phyloP scores from a whole-genome alignment of 2,888 invertebrate genomes.

The Tinea trinotella region DNA sequence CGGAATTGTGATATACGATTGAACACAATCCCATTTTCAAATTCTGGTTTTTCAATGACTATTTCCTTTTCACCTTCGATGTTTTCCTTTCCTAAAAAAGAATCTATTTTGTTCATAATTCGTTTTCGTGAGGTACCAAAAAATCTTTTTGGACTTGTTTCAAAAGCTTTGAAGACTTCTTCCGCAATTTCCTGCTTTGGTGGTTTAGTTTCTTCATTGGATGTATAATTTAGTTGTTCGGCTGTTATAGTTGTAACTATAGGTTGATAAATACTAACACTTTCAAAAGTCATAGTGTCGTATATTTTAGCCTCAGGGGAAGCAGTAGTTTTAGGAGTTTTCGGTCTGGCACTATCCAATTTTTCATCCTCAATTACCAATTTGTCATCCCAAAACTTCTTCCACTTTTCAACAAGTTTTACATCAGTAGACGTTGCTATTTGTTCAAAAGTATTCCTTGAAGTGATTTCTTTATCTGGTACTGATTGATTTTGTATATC shows the following conservation, averaged over 20 bases:
- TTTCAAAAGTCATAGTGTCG: constrained; percentile 20
- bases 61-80: constrained; percentile 31
- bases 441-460: constrained; percentile 18
- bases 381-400: constrained; percentile 58
- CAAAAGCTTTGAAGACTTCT: constrained; percentile 63
- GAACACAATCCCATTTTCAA: constrained; percentile 59
- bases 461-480: neutral
- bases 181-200: constrained; percentile 57
- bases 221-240: neutral
- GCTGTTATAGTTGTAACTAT: neutral
- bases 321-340: neutral
- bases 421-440: constrained; percentile 25
- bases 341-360: constrained; percentile 24
- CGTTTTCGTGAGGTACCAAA: constrained; percentile 63
- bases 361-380: constrained; percentile 35
- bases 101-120: constrained; percentile 60
- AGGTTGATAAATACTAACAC: constrained; percentile 20
- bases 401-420: constrained; percentile 56
- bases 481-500: neutral
- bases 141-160: constrained; percentile 64
- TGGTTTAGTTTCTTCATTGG: constrained; percentile 23
- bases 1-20: constrained; percentile 47
- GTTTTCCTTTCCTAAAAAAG: constrained; percentile 50
- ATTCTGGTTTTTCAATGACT: constrained; percentile 25
- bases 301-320: constrained; percentile 6